Evolutionary conservation across 2,113 vertebrate genomes (phyloP), one percentile per base, ranked within the genome.

Genomic region (Carassius carassius): DNA sequence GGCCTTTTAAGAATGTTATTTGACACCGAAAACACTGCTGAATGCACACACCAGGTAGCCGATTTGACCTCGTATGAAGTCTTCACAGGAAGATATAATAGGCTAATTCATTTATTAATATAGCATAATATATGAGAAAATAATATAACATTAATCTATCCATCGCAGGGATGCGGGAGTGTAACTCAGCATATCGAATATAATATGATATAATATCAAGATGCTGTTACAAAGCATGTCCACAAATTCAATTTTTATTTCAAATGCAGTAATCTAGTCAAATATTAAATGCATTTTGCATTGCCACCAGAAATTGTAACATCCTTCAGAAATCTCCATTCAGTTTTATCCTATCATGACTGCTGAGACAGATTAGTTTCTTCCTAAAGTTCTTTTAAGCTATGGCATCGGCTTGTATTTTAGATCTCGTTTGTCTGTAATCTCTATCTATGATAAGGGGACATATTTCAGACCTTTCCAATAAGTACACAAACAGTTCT

Each of bases 361-460:
- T 54, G 74, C 47, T 54, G 74, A 76, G 74, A 25, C 25, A 54
- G 74, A 76, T 76, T 76, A 54, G 74, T 54, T 76, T 54, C 74
- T 54, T 32, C 74, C 74, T 54, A 29, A 76, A 76, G 74, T 54
- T 76, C 74, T 56, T 76, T 32, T 76, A 76, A 76, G 74, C 74
- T 54, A 76, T 75, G 47, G 13, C 73, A 75, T 56, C 74, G 74
- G 74, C 74, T 76, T 76, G 23, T 54, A 56, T 76, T 54, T 76
- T 54, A 32, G 49, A 76, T 76, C 74, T 54, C 16, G 25, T 76
- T 76, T 76, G 74, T 76, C 49, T 76, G 49, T 76, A 76, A 76
- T 76, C 74, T 76, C 8, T n/a, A 75, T 75, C 47, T 54, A 11
- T 56, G 72, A 49, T 9, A 44, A 12, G 8, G 41, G 49, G 47